These are phyloP conservation scores for Diaprepes abbreviatus DNA, from an alignment of 2,888 invertebrate genomes.

Conservation along the genomic window DNA sequence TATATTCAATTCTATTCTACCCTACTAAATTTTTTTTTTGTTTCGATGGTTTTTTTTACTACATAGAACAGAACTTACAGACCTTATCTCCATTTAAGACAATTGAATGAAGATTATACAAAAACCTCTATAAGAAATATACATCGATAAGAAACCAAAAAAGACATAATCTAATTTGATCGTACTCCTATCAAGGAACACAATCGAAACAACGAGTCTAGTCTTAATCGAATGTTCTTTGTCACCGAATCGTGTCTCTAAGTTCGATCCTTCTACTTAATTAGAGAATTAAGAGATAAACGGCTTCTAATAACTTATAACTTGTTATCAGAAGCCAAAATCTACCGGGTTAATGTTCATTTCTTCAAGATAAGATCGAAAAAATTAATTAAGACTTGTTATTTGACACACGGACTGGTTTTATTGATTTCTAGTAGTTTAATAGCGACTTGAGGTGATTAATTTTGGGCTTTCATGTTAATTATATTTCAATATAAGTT, in stretches of 20 bases:
- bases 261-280: constrained; percentile 38
- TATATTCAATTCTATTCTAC: too few species aligned
- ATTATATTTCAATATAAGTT: background rate
- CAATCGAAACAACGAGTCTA: constrained; percentile 40
- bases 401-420: constrained; percentile 39
- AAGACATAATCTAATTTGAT: constrained; percentile 33
- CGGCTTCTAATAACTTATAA: constrained; percentile 45
- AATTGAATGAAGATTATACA: too few species aligned
- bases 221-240: constrained; percentile 44
- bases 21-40: too few species aligned
- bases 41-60: too few species aligned
- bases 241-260: constrained; percentile 43
- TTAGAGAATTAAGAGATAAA: constrained; percentile 49
- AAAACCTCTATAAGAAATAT: too few species aligned
- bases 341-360: constrained; percentile 36
- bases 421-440: constrained; percentile 36
- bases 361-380: constrained; percentile 42
- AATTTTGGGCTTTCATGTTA: constrained; percentile 11
- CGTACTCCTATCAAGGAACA: constrained; percentile 32
- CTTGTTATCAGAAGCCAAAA: constrained; percentile 39
- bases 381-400: constrained; percentile 41
- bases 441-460: constrained; percentile 32
- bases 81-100: too few species aligned
- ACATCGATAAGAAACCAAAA: too few species aligned
- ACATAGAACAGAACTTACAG: too few species aligned